Percentiles rank a stretch among this genome's conserved stretches.
These are phyloP conservation scores for Poecile montanus DNA, from an alignment of 2,797 vertebrate genomes.

Conservation along the genomic window DNA sequence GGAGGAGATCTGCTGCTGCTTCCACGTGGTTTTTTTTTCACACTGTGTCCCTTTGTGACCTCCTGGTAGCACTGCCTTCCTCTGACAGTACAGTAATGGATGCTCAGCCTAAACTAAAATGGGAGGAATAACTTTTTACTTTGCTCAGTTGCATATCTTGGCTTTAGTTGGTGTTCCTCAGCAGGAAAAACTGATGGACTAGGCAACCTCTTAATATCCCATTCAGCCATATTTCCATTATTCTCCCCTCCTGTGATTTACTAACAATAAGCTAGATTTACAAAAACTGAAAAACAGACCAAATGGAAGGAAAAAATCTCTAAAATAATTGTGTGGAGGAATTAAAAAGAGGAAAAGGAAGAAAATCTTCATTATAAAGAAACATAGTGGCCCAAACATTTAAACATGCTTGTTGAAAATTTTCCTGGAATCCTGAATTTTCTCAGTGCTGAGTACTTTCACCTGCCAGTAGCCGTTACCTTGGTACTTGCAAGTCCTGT, in stretches of 20 bases:
- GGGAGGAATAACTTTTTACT: background rate
- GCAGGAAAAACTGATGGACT: background rate
- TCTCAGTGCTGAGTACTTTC: background rate
- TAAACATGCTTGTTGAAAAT: background rate
- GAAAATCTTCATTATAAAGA: background rate
- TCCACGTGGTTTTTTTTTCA: background rate
- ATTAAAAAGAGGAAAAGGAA: background rate
- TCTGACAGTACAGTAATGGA: background rate
- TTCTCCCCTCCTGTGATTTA: background rate
- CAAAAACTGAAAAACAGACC: background rate
- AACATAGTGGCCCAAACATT: background rate
- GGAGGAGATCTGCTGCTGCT: background rate
- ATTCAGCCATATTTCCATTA: background rate
- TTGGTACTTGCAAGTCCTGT: background rate
- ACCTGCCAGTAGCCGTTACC: background rate
- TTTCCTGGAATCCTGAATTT: background rate
- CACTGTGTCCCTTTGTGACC: background rate
- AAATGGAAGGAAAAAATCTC: background rate
- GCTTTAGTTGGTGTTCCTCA: background rate
- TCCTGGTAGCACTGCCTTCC: background rate
- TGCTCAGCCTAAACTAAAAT: background rate
- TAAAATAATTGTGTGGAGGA: background rate
- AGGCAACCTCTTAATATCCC: background rate
- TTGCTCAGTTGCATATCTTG: background rate
- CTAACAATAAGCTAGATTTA: background rate